Base-by-base conservation (phyloP, 2,113 vertebrate genomes). In the Eulemur rufifrons region DNA sequence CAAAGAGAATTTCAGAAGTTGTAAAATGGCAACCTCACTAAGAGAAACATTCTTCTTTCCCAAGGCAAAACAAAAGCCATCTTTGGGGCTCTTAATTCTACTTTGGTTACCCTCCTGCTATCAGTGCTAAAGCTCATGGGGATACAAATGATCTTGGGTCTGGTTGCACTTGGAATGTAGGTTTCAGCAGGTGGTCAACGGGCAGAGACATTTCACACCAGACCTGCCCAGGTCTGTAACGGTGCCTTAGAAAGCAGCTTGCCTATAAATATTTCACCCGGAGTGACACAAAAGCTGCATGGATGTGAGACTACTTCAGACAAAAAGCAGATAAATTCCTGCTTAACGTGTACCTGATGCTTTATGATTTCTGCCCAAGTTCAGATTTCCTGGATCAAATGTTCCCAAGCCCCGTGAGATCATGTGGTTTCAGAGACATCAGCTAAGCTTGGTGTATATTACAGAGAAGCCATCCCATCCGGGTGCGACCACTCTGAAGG, bases 271-370 rank as follows among this genome's bases (percentile, higher is more conserved):
- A 97, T 95, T 96, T 95, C 91, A 96, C 89, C 92, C 61, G 0
- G 32, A 59, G 66, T 86, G 95, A 89, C 78, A 96, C 94, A 96
- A 96, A 97, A 87, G 92, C 87, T 84, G 68, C 74, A 29, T 73
- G 59, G 68, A 82, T 86, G 90, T 89, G 92, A 92, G 88, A 69
- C 90, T 87, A 15, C 80, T 56, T 84, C 83, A 96, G 96, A 97
- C 95, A 95, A 86, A 96, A 96, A 97, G 91, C 97, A 96, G 96
- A 97, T 97, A 96, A 95, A 97, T 97, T 97, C 96, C 86, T 95
- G 83, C 86, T 89, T 91, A 95, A 93, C 90, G 5, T 93, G 83
- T 96, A 95, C 96, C 97, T 97, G 96, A 96, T 97, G 94, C 95
- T 95, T 97, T 97, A 95, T 96, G 95, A 96, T 97, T 96, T 91